These are phyloP conservation scores for Sebastes nivosus DNA, from an alignment of 2,797 vertebrate genomes.

Conservation along the genomic window DNA sequence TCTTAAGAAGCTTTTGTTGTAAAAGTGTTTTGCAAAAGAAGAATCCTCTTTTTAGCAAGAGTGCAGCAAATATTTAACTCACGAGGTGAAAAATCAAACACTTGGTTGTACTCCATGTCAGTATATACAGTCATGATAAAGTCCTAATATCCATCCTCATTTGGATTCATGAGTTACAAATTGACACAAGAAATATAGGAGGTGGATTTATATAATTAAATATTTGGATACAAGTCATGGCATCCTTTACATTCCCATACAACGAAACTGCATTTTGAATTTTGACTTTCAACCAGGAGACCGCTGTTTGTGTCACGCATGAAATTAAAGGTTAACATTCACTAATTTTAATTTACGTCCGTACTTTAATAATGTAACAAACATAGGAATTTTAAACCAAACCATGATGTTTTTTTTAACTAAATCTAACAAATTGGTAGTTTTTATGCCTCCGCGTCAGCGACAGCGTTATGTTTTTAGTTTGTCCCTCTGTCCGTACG, in stretches of 20 bases:
- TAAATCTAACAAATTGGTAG: too few relatives aligned
- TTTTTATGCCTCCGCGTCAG: too few relatives aligned
- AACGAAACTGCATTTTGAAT: too few relatives aligned
- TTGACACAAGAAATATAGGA: neutral
- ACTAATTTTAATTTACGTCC: too few relatives aligned
- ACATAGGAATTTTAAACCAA: rapidly evolving
- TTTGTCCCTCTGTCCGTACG: too few relatives aligned
- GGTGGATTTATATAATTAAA: neutral
- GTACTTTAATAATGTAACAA: rapidly evolving
- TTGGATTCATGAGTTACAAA: neutral
- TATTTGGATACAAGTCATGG: neutral
- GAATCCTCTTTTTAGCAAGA: neutral
- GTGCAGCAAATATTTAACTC: neutral
- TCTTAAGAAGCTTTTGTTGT: neutral
- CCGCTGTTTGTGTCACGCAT: too few relatives aligned
- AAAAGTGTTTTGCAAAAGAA: neutral
- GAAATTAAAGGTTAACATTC: too few relatives aligned
- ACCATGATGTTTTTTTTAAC: too few relatives aligned
- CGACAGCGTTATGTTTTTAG: too few relatives aligned
- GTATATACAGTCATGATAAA: too few relatives aligned
- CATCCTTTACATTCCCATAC: too few relatives aligned
- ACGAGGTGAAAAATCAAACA: neutral
- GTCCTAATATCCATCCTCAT: neutral
- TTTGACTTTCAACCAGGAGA: too few relatives aligned
- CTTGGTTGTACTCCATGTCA: neutral